Base-by-base conservation (phyloP, 2,888 invertebrate genomes). In the Heterodera filipjevi region DNA sequence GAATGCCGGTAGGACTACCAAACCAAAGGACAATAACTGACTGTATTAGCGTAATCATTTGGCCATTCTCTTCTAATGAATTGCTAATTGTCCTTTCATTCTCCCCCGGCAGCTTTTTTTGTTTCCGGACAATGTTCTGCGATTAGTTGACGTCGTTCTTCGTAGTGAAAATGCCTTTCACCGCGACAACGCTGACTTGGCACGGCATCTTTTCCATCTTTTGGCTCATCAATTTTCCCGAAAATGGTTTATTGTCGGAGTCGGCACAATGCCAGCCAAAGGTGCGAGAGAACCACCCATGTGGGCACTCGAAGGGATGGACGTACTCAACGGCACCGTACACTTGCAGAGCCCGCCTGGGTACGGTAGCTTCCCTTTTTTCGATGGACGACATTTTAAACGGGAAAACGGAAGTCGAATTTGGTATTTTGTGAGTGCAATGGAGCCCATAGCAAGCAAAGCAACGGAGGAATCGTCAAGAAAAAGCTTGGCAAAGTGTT, bases 221-320 rank as follows among this genome's bases (percentile, higher is more conserved):
- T 35, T 68, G 33, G 68, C 68, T 19, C 32, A 68, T 1, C 68
- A 68, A 22, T 68, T 68, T 35, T 35, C 68, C 16, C 68, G 68
- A 68, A 68, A 68, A 35, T 68, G 68, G 68, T 68, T 68, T 35
- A 16, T 68, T 16, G 68, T 68, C 22, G 68, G 33, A 27, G 22
- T 68, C 5, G 68, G 68, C 68, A 68, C 32, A 32, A 22, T 68
- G 68, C 33, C 33, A 19, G 10, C 33, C 22, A 35, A 14, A 8
- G 35, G 68, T 19, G 33, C 22, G 35, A 68, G 12, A 8, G 68
- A 12, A 5, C 59, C 59, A 1, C n/a, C 6, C 5, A 27, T 59
- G 27, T 68, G 68, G 68, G 68, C 68, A 8, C 35, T 22, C 33
- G 68, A 35, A 22, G 68, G 68, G 22, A 32, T 35, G 35, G 33